Evolutionary conservation across 2,888 invertebrate species (phyloP), one percentile per base, ranked within the genome.

Genomic region (Cryptus viduatorius): DNA sequence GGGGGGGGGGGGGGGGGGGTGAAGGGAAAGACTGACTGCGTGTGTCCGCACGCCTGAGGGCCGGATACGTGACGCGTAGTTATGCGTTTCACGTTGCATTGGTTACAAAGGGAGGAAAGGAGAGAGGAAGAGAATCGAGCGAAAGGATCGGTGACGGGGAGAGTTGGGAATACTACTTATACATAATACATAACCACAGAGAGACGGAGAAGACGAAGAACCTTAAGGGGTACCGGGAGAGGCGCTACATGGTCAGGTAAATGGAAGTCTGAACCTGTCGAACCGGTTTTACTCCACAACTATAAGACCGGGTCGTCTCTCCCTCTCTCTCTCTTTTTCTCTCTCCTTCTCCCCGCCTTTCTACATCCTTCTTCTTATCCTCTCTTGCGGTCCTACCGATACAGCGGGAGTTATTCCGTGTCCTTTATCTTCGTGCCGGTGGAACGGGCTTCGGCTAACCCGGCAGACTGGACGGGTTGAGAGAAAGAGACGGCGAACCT

Each of bases 241-340:
- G 91, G 88, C 89, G 90, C 89, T 90, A 91, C 90, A 92, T 89
- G 90, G 87, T 86, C 92, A 88, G 89, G 92, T 92, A 93, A 92
- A 92, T 93, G 90, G 91, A 89, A 92, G 90, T 8, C 88, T 87
- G 90, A 92, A 93, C 93, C 91, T 90, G 93, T 91, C 91, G 88
- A 90, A 93, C 93, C 93, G 93, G 93, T 93, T 93, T 91, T 86
- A 64, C 88, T 82, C 80, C 83, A 86, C 86, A 82, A 24, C 67
- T 79, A 73, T 75, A 37, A 37, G 81, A 83, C 53, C 86, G 75
- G 79, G 37, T 8, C 77, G 67, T 83, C 76, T 65, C 56, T 12
- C 61, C 71, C 81, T 61, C 24, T 48, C 69, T 37, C 76, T 69
- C 50, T n/a, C 44, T 69, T 75, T 64, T 31, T 71, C 50, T 48